These are phyloP conservation scores for Phoenicopterus ruber DNA, from an alignment of 2,113 vertebrate genomes.

Conservation along the genomic window DNA sequence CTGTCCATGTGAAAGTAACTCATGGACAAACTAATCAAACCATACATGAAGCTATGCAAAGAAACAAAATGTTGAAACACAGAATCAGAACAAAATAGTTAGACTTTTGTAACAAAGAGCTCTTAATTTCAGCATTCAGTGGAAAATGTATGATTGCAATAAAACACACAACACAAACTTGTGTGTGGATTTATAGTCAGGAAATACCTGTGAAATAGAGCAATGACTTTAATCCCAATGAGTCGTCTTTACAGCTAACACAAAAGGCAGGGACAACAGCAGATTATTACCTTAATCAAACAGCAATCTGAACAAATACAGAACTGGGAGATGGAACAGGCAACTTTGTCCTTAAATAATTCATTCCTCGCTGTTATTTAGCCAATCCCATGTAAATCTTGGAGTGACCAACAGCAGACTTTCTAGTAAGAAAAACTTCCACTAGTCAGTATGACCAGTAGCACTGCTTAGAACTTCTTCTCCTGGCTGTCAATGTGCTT, in stretches of 20 bases:
- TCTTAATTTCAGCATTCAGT: not conserved
- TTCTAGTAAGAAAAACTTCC: not conserved
- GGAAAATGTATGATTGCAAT: rapidly evolving
- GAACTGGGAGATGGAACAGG: not conserved
- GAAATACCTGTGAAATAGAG: not conserved
- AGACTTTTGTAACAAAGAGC: rapidly evolving
- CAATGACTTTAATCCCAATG: not conserved
- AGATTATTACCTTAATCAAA: not conserved
- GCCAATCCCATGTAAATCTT: not conserved
- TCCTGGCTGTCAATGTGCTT: not conserved
- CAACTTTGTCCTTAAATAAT: not conserved
- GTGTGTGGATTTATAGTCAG: not conserved
- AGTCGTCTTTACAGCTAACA: not conserved
- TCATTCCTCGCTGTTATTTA: not conserved
- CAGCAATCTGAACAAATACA: not conserved
- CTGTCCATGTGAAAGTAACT: not conserved
- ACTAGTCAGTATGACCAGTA: not conserved
- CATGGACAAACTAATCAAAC: not conserved
- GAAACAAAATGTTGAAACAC: not conserved
- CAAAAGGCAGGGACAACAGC: not conserved
- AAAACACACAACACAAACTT: not conserved
- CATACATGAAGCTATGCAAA: not conserved
- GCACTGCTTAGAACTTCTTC: not conserved
- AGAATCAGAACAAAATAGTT: not conserved
- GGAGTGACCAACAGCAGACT: rapidly evolving